Evolutionary conservation across 2,797 vertebrate genomes (phyloP).

Genomic region (Tenualosa thibaudeaui): DNA sequence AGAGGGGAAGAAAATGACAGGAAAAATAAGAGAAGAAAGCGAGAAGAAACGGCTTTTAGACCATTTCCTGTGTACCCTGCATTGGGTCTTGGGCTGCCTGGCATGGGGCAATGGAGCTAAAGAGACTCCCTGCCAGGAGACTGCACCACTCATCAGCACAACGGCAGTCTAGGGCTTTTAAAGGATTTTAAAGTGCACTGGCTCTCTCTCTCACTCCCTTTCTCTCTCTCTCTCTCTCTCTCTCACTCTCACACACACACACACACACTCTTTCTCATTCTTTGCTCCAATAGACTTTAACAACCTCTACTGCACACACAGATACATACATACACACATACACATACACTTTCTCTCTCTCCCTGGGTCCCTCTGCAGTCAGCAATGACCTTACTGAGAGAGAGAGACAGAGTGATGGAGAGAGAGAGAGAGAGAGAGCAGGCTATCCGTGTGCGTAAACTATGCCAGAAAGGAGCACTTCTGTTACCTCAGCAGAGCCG

Average conservation of each 20-base stretch:
- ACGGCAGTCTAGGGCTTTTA: neutral
- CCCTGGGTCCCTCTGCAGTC: neutral
- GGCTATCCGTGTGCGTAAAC: neutral
- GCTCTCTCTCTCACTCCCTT: neutral
- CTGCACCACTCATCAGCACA: constrained; percentile 18
- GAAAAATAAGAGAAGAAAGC: neutral
- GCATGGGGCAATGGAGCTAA: neutral
- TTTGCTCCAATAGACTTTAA: neutral
- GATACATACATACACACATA: neutral
- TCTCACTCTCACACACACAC: neutral
- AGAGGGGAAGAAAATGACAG: neutral
- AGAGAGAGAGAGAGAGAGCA: constrained; percentile 7
- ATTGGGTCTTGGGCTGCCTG: neutral
- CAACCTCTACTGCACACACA: neutral
- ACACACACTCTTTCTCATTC: neutral
- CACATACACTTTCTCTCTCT: neutral
- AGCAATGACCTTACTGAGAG: constrained; percentile 17
- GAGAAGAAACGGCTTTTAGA: neutral
- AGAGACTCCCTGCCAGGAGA: constrained; percentile 3
- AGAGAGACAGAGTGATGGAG: neutral
- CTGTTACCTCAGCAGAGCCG: constrained; percentile 14
- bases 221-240: neutral
- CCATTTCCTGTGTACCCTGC: neutral
- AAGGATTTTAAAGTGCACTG: constrained; percentile 8
- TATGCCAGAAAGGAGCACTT: neutral